Evolutionary conservation across 2,797 vertebrate species (phyloP).

Genomic region (Cyclopterus lumpus): DNA sequence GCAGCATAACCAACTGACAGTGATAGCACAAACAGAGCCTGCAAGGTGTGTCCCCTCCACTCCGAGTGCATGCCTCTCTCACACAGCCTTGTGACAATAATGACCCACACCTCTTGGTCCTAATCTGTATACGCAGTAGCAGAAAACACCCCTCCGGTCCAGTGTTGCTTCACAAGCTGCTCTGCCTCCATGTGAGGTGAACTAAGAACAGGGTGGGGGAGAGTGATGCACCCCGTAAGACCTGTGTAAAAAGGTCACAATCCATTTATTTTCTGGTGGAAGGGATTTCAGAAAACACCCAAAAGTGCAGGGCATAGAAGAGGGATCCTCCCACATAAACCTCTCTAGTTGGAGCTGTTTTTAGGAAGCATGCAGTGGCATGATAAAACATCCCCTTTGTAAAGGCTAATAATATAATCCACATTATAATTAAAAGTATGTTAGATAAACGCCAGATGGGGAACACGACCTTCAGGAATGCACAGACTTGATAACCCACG

Average conservation of each 20-base stretch:
- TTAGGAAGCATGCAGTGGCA: not conserved
- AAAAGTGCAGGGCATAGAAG: conserved; percentile 16
- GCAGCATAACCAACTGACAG: conserved; percentile 38
- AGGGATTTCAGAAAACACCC: conserved; percentile 23
- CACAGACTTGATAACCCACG: conserved; percentile 51
- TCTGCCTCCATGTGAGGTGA: conserved; percentile 46
- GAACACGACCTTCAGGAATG: conserved; percentile 63
- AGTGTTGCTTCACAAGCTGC: conserved; percentile 67
- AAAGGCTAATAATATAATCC: not conserved
- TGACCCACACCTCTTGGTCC: conserved; percentile 63
- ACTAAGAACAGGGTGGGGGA: conserved; percentile 27
- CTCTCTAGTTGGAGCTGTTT: not conserved
- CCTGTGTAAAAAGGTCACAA: conserved; percentile 59
- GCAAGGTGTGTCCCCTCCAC: conserved; percentile 53
- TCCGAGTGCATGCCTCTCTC: conserved; percentile 28
- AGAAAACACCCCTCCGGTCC: conserved; percentile 73
- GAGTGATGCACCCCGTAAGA: conserved; percentile 46
- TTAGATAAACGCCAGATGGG: conserved; percentile 28
- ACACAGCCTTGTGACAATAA: conserved; percentile 56
- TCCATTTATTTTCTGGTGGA: conserved; percentile 32
- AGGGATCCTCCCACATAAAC: not conserved
- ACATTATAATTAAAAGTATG: not conserved
- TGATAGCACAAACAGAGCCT: conserved; percentile 48
- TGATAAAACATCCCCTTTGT: not conserved
- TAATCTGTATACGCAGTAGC: conserved; percentile 49